Evolutionary conservation across 2,888 invertebrate genomes (phyloP), one percentile per base, ranked within the genome.

Genomic region (Drosophila hawaiiensis): DNA sequence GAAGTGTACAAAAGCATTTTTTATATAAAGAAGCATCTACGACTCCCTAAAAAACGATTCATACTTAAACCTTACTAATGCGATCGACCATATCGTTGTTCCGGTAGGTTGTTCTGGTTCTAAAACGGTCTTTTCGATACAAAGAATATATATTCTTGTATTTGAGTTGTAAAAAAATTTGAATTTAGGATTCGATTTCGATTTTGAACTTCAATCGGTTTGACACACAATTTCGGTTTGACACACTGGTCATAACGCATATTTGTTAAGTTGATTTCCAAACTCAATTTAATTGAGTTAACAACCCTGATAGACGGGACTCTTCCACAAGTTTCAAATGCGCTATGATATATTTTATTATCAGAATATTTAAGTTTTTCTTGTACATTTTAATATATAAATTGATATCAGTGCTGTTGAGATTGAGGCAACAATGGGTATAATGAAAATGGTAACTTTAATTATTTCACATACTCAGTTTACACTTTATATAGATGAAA

Each of bases 381-480:
- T 59, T 69, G 53, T 55, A 70, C 70, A 61, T 71, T 31, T 54
- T 71, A 52, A 53, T 72, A 71, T 37, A 70, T 54, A 54, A 50
- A 62, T 62, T 72, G 50, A 43, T 77, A 68, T 78, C 81, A 77
- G 78, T 78, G 77, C 62, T 64, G 54, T 77, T 65, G 62, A 67
- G 54, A 80, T 75, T 82, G 68, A 83, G 70, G 76, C 80, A 81
- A 73, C 73, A 80, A 76, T 71, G 73, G 68, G 71, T 89, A 85
- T 87, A 83, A 76, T 90, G 82, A 87, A 88, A 90, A 84, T 90
- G 77, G 71, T 86, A 91, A 83, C 85, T 91, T 91, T 87, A 89
- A 91, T 89, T 89, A 83, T 77, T 84, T 84, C 79, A 84, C 82
- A 85, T 91, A 86, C 89, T 77, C 87, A 82, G 84, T 84, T 87